Conservation (phyloP, 1,140 invertebrate species). For the Cherax destructor region DNA sequence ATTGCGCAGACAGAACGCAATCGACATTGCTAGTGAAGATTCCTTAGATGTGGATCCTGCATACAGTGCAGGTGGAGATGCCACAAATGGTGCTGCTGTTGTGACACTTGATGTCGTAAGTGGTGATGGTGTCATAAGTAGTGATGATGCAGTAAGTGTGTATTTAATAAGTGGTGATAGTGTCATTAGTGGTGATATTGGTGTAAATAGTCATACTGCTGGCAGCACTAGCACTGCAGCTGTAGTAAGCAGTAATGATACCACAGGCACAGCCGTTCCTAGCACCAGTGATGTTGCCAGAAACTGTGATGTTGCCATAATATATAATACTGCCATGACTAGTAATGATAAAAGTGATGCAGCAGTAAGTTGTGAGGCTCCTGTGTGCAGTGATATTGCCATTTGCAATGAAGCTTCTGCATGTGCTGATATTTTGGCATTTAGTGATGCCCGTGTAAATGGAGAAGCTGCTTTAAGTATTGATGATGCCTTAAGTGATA, state of each 20-base stretch:
- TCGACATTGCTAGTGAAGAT: constrained; percentile 26
- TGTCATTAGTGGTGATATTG: constrained; percentile 7
- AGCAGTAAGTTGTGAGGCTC: not conserved
- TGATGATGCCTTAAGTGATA: constrained; percentile 26
- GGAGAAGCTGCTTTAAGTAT: not conserved
- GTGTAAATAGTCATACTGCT: not conserved
- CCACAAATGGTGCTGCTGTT: constrained; percentile 3
- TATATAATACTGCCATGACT: not conserved
- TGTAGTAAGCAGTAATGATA: not conserved
- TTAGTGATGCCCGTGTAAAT: not conserved
- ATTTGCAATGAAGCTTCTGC: not conserved
- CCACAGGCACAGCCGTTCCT: not conserved
- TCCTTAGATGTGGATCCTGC: not conserved
- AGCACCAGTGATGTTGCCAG: constrained; percentile 9
- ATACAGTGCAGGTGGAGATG: not conserved
- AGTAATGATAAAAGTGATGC: not conserved
- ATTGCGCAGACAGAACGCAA: constrained; percentile 12
- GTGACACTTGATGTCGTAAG: constrained; percentile 8
- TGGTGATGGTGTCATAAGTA: constrained; percentile 21
- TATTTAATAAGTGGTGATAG: constrained; percentile 29
- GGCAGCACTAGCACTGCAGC: not conserved
- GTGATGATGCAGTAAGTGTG: constrained; percentile 26
- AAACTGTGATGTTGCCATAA: not conserved
- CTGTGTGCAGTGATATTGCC: not conserved
- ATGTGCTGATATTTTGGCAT: not conserved